Evolutionary conservation across 2,797 vertebrate species (phyloP).

Genomic region (Chaetophractus vellerosus): DNA sequence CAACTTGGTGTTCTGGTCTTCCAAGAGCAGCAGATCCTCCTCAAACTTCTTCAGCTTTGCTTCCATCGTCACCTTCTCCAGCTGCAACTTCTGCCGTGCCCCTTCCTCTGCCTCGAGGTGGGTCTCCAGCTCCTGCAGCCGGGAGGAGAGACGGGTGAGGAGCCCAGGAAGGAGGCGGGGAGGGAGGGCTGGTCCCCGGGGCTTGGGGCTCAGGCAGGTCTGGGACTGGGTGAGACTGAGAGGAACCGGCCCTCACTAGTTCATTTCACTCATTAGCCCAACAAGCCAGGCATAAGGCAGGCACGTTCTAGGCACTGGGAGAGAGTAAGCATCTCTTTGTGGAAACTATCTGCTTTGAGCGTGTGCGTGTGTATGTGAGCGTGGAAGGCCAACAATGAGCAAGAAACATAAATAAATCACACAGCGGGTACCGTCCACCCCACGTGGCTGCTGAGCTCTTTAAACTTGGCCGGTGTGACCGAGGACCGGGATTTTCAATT

Average conservation of each 20-base stretch:
- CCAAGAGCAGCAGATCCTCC: slow-evolving; percentile 91
- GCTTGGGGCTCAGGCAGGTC: too few species aligned
- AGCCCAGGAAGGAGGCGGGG: too few species aligned
- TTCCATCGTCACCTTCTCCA: slow-evolving; percentile 95
- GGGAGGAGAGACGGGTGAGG: background rate
- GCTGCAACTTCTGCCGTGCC: slow-evolving; percentile 94
- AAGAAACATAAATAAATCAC: background rate
- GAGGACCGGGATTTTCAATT: background rate
- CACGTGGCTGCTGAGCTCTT: background rate
- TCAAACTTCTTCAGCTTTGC: slow-evolving; percentile 95
- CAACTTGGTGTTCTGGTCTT: slow-evolving; percentile 94
- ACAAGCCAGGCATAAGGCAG: background rate
- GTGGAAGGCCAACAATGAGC: background rate
- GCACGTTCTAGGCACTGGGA: background rate
- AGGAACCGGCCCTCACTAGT: background rate
- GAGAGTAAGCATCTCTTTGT: background rate
- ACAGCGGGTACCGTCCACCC: too few species aligned
- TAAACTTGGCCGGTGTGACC: background rate
- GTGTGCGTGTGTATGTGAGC: accelerated
- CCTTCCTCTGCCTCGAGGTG: slow-evolving; percentile 96
- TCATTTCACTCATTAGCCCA: background rate
- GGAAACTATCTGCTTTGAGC: background rate
- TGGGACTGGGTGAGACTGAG: too few species aligned
- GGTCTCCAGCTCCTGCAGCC: slow-evolving; percentile 93
- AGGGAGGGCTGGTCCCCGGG: accelerated